phyloP scores from a whole-genome alignment of 2,797 vertebrate species.

The Toxotes lorentzi region DNA sequence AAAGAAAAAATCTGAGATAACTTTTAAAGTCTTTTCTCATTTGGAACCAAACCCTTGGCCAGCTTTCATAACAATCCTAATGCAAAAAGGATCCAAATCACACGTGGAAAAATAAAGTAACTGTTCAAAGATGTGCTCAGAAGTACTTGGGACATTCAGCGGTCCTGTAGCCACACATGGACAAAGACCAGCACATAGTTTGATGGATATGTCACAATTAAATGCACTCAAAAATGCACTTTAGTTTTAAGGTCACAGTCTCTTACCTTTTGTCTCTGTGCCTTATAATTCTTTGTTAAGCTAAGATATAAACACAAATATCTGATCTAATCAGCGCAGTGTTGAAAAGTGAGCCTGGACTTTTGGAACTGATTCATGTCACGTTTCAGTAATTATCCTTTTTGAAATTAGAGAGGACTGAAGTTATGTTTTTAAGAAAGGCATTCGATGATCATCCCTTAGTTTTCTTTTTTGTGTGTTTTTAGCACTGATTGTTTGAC shows the following conservation, averaged over 20 bases:
- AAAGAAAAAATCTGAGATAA: constrained; percentile 41
- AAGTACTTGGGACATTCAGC: constrained; percentile 50
- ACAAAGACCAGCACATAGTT: constrained; percentile 37
- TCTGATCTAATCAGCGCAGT: constrained; percentile 5
- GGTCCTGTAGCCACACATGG: constrained; percentile 47
- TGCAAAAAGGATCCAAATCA: constrained; percentile 50
- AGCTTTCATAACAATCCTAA: constrained; percentile 39
- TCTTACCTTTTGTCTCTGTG: constrained; percentile 41
- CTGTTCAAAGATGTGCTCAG: constrained; percentile 37
- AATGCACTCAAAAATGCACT: constrained; percentile 34
- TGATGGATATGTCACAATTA: constrained; percentile 35
- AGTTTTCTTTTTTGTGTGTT: background rate
- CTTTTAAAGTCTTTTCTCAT: constrained; percentile 26
- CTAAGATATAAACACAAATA: constrained; percentile 19
- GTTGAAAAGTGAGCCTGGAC: constrained; percentile 1
- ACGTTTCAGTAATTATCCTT: background rate
- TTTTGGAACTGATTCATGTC: background rate
- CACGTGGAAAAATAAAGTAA: constrained; percentile 39
- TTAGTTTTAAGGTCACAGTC: constrained; percentile 45
- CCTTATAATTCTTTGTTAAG: constrained; percentile 28
- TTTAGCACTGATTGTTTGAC: constrained; percentile 28
- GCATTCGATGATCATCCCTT: background rate
- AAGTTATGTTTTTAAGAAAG: constrained; percentile 23
- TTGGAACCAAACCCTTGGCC: constrained; percentile 27
- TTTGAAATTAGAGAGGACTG: constrained; percentile 1